phyloP scores from a whole-genome alignment of 1,140 invertebrate species.

The Diorhabda carinulata region DNA sequence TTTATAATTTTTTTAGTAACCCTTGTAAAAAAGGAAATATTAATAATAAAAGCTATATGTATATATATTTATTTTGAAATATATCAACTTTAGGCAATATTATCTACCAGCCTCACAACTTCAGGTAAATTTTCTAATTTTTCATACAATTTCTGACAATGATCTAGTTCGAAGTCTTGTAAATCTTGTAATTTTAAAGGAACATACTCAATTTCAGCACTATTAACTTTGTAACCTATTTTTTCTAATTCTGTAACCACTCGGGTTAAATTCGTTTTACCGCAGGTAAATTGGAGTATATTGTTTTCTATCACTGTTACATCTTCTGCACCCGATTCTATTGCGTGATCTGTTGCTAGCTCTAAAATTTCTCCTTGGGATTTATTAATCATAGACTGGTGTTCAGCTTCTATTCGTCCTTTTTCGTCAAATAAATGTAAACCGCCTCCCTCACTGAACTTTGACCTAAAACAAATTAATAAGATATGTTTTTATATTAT shows the following conservation, averaged over 20 bases:
- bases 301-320: slow-evolving; percentile 51
- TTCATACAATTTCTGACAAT: slow-evolving; percentile 30
- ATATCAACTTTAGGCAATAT: slow-evolving; percentile 46
- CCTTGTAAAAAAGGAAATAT: too few relatives aligned
- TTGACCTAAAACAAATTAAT: slow-evolving; percentile 34
- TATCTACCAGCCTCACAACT: slow-evolving; percentile 52
- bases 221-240: slow-evolving; percentile 49
- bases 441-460: slow-evolving; percentile 37
- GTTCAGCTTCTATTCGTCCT: slow-evolving; percentile 52
- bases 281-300: slow-evolving; percentile 49
- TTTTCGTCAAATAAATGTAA: slow-evolving; percentile 52
- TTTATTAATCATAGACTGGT: slow-evolving; percentile 27
- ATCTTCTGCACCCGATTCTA: slow-evolving; percentile 59
- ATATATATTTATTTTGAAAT: background rate
- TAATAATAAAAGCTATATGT: background rate
- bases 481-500: background rate
- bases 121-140: slow-evolving; percentile 49
- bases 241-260: slow-evolving; percentile 46
- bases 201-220: slow-evolving; percentile 50
- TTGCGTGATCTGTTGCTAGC: slow-evolving; percentile 59
- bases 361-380: slow-evolving; percentile 48
- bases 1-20: too few relatives aligned
- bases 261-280: slow-evolving; percentile 37
- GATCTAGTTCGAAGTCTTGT: slow-evolving; percentile 46
- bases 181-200: slow-evolving; percentile 46